phyloP scores from a whole-genome alignment of 1,140 invertebrate genomes.

The Drosophila neocordata region DNA sequence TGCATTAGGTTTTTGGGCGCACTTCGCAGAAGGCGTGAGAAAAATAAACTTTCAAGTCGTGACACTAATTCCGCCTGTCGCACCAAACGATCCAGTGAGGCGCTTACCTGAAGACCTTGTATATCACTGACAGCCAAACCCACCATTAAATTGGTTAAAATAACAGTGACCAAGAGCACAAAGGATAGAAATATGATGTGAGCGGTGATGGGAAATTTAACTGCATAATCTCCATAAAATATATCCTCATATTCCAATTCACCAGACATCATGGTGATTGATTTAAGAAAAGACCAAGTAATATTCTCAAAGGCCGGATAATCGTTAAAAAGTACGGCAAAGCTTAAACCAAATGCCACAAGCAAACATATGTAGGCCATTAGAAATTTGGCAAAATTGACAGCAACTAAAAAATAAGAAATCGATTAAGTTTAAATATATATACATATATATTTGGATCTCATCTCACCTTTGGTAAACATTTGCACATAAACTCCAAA shows the following conservation, averaged over 20 bases:
- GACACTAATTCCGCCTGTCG: conserved; percentile 91
- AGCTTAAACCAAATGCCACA: conserved; percentile 90
- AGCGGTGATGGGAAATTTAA: conserved; percentile 87
- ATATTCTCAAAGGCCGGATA: conserved; percentile 88
- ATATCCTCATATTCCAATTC: conserved; percentile 93
- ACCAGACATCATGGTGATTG: conserved; percentile 94
- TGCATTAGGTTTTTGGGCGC: conserved; percentile 86
- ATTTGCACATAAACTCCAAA: conserved; percentile 94
- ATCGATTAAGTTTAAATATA: not conserved
- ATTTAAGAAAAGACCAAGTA: conserved; percentile 87
- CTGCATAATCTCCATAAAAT: conserved; percentile 86
- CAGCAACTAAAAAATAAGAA: conserved; percentile 84
- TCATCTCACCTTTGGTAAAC: conserved; percentile 89
- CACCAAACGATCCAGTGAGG: conserved; percentile 90
- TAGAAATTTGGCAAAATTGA: conserved; percentile 93
- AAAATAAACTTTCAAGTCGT: conserved; percentile 91
- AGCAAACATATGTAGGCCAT: conserved; percentile 91
- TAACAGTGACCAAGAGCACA: conserved; percentile 92
- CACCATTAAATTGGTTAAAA: conserved; percentile 92
- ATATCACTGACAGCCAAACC: conserved; percentile 93
- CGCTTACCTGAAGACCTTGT: conserved; percentile 91
- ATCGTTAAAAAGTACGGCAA: conserved; percentile 90
- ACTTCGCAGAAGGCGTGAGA: conserved; percentile 88
- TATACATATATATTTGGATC: too few species aligned
- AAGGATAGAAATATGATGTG: conserved; percentile 91